Base-by-base conservation (phyloP, 2,113 vertebrate species). In the Lamprologus sp. region DNA sequence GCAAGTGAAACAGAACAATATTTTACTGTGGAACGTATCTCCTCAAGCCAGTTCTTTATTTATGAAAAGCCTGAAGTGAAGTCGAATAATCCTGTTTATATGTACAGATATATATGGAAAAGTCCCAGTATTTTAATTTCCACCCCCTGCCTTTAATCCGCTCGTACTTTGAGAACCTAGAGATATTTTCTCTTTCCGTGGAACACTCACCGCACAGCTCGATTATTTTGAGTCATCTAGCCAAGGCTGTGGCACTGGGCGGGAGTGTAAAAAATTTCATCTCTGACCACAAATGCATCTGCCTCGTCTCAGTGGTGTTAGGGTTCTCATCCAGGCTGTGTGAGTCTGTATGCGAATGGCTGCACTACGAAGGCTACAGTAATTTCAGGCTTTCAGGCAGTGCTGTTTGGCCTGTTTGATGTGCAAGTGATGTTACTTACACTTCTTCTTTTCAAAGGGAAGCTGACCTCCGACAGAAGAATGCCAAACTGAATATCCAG, bases 401-500 rank as follows among this genome's bases (percentile, higher is more conserved):
- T 15, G 28, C 35, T 51, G n/a, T 45, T 53, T 40, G 35, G 8
- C 19, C 13, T 54, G 10, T 81, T 87, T 86, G 54, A n/a, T 81
- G 45, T 53, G 13, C 4, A 23, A 23, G 17, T 87, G 35, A 33
- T 2, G 3, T 28, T 89, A 65, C 13, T 40, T 7, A 2, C 7
- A 23, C 88, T 94, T 92, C 92, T 94, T 90, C 87, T 92, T 93
- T 87, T 92, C 2, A 86, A 7, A n/a, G 84, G 88, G 89, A 93
- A 92, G 90, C 90, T 93, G 5, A 86, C 35, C 55, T 88, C 88
- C 90, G 87, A 90, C 63, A 73, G 26, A 81, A 70, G 19, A 84
- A 84, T n/a, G 4, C 0, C 4, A 11, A 47, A 53, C 26, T n/a
- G 10, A 40, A 60, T 13, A 31, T 79, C 26, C 14, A 15, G 26